Conservation (phyloP, 92 coral and sea anemone species). For the Galaxea fascicularis region DNA sequence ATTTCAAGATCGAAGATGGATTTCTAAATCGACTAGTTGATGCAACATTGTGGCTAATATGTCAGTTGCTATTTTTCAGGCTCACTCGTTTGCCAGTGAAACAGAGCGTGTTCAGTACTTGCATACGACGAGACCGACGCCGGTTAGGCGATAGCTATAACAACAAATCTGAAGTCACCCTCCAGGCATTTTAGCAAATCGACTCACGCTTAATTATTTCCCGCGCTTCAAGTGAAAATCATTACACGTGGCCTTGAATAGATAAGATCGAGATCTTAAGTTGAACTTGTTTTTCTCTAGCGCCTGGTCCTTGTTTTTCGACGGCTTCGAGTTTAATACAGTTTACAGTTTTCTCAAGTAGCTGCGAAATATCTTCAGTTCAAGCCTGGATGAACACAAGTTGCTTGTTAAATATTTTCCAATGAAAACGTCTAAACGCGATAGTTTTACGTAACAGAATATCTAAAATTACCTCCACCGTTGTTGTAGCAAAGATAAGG, state of each 20-base stretch:
- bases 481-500: slow-evolving; percentile 63
- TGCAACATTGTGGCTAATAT: not conserved
- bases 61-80: not conserved
- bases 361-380: slow-evolving; percentile 5
- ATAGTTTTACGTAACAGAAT: not conserved
- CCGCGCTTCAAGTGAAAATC: not conserved
- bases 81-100: not conserved
- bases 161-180: not conserved
- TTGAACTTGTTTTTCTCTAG: not conserved
- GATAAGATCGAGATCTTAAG: not conserved
- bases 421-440: not conserved
- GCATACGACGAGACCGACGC: no score
- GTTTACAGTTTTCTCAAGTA: slow-evolving; percentile 2
- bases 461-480: slow-evolving; percentile 59
- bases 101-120: not conserved
- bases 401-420: not conserved
- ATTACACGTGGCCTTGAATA: not conserved
- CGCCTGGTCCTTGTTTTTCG: not conserved
- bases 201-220: slow-evolving; percentile 25
- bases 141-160: not conserved
- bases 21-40: not conserved
- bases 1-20: not conserved
- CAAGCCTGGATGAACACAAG: not conserved
- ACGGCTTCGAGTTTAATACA: not conserved
- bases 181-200: not conserved